These are phyloP conservation scores for Cephalopterus ornatus DNA, from an alignment of 2,113 vertebrate genomes.

Conservation along the genomic window DNA sequence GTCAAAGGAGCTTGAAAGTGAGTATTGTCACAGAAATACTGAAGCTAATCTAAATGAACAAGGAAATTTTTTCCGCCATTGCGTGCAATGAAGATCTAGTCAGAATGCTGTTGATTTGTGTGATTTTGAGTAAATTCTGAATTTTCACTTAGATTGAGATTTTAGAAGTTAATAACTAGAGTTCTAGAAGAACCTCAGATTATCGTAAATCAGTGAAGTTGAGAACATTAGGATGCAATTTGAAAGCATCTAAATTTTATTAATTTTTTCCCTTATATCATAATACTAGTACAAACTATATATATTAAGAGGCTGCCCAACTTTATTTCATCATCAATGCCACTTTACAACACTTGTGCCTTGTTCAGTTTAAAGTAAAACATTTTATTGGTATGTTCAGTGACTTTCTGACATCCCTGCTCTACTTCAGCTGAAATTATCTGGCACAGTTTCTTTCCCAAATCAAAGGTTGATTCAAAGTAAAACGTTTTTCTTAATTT, in stretches of 20 bases:
- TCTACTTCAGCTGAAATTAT: neutral
- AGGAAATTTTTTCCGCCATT: neutral
- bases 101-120: neutral
- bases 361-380: neutral
- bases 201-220: neutral
- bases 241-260: neutral
- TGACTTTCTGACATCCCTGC: neutral
- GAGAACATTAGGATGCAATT: neutral
- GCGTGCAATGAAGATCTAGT: neutral
- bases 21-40: neutral
- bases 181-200: neutral
- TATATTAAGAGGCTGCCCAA: neutral
- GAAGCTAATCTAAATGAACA: neutral
- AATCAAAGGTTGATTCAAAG: neutral
- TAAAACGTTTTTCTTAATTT: neutral
- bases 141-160: neutral
- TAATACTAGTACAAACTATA: neutral
- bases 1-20: neutral
- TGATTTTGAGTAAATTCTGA: neutral
- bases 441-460: neutral
- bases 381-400: neutral
- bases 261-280: neutral
- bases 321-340: neutral
- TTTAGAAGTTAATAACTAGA: neutral
- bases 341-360: neutral